phyloP scores from a whole-genome alignment of 2,888 invertebrate genomes.

The Ochropacha duplaris region DNA sequence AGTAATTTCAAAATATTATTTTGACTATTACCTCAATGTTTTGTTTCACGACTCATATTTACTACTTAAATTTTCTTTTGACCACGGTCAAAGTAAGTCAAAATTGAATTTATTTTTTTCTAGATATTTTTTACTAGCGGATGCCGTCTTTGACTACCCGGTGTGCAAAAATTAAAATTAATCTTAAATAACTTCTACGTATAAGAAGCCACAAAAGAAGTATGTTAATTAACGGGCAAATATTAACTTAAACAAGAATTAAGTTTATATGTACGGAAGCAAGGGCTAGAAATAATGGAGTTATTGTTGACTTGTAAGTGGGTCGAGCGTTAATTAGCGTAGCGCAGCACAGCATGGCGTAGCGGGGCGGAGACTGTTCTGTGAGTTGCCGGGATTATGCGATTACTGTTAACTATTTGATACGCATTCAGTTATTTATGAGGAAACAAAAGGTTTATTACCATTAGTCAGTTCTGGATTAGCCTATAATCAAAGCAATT shows the following conservation, averaged over 20 bases:
- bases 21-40: too few relatives aligned
- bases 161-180: too few relatives aligned
- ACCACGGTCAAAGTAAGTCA: too few relatives aligned
- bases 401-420: neutral
- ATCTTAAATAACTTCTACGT: too few relatives aligned
- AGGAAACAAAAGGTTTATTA: neutral
- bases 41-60: too few relatives aligned
- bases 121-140: too few relatives aligned
- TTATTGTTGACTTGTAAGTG: conserved; percentile 22
- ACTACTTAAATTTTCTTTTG: too few relatives aligned
- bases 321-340: conserved; percentile 14
- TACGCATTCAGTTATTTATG: neutral
- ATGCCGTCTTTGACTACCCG: too few relatives aligned
- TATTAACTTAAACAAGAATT: neutral
- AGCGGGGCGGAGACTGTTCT: neutral
- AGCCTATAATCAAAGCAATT: too few relatives aligned
- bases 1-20: too few relatives aligned
- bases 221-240: neutral
- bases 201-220: neutral
- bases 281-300: conserved; percentile 16
- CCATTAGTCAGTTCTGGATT: too few relatives aligned
- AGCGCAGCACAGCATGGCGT: neutral
- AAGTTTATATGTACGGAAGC: conserved; percentile 7
- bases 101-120: too few relatives aligned
- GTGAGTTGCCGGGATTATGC: conserved; percentile 1